A percentile compares a stretch with the other conserved stretches of the same genome.
Evolutionary conservation across 23 tunicate species (phyloP).

Genomic region (Ciona savignyi): DNA sequence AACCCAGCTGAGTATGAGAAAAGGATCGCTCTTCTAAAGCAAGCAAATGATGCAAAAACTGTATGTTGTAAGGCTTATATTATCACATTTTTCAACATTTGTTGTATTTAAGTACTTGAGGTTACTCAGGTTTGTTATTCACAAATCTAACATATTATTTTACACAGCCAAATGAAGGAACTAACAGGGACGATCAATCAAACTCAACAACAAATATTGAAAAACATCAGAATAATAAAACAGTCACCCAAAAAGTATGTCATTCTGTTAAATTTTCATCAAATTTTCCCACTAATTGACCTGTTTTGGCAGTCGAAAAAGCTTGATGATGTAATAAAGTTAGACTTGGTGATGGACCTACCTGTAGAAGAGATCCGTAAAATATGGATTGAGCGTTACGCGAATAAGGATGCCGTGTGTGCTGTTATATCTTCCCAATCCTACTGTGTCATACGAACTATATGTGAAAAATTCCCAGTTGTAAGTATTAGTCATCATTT

Average conservation of each 20-base stretch:
- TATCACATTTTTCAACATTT: too few species aligned
- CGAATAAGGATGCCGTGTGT: slow-evolving; percentile 69
- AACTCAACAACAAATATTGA: too few species aligned
- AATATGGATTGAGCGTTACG: slow-evolving; percentile 68
- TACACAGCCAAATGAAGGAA: too few species aligned
- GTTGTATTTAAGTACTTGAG: too few species aligned
- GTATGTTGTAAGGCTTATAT: neutral
- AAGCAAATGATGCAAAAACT: slow-evolving; percentile 1
- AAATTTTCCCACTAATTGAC: neutral
- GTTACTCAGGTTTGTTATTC: too few species aligned
- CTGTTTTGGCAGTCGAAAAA: slow-evolving; percentile 9
- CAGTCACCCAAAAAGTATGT: neutral
- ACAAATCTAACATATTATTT: too few species aligned
- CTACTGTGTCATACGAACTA: slow-evolving; percentile 16
- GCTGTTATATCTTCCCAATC: slow-evolving; percentile 55
- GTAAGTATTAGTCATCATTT: slow-evolving; percentile 35
- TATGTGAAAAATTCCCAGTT: slow-evolving; percentile 27
- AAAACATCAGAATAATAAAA: neutral
- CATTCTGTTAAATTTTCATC: neutral
- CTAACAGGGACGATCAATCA: too few species aligned
- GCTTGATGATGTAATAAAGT: slow-evolving; percentile 54
- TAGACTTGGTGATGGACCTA: slow-evolving; percentile 32
- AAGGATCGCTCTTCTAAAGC: slow-evolving; percentile 24
- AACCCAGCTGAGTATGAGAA: slow-evolving; percentile 43
- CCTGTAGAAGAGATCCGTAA: slow-evolving; percentile 36